Evolutionary conservation across 2,797 vertebrate species (phyloP), one percentile per base, ranked within the genome.

Genomic region (Enteromius unitaeniatus): DNA sequence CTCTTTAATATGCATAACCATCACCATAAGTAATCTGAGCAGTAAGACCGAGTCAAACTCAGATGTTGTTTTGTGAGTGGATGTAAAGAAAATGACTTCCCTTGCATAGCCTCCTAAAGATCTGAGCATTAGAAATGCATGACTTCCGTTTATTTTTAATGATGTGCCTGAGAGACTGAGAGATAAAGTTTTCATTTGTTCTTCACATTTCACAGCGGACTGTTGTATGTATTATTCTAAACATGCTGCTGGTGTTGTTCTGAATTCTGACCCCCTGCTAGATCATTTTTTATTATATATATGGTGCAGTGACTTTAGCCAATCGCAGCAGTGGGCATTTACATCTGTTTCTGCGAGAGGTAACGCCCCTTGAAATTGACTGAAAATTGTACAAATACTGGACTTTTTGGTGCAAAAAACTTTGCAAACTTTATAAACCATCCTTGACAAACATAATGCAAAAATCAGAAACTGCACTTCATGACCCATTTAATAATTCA

Each of bases 331-430:
- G n/a, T 58, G n/a, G n/a, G n/a, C n/a, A 58, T 58, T 58, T 58
- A 58, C n/a, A 0, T 58, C 55, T 23, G 55, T 11, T 23, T 58
- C n/a, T 11, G n/a, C 9, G n/a, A 58, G 55, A 58, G n/a, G n/a
- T 58, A 58, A 58, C 55, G 55, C 55, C 55, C 55, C 55, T 58
- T 58, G 55, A 58, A 58, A 58, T 58, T 58, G n/a, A 58, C n/a
- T 58, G 9, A 55, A 55, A 55, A 55, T 55, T 21, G 7, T 21
- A 53, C 51, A 53, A 53, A 53, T 53, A 53, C 8, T 21, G 19
- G 51, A 53, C 19, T 3, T 21, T 55, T n/a, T 55, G 51, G 51
- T 55, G 21, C 53, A 55, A 62, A 62, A 26, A 23, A 58, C 21
- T 3, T 55, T n/a, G 19, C 51, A 53, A 34, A 34, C 34, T 37